A percentile compares a stretch with the other conserved stretches of the same genome.
Conservation (phyloP, 2,888 invertebrate genomes). For the Ligdia adustata region DNA sequence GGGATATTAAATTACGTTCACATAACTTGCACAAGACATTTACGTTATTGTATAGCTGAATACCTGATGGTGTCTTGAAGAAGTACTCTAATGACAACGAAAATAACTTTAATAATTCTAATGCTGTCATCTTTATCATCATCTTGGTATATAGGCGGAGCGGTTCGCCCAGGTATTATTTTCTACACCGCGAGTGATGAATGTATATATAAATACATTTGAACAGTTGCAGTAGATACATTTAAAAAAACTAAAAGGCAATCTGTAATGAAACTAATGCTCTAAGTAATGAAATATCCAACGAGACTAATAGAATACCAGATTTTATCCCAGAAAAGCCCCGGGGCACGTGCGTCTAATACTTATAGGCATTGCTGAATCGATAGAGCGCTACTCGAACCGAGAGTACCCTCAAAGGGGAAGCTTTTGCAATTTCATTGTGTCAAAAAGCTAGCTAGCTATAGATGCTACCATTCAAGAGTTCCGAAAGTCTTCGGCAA, state of each 20-base stretch:
- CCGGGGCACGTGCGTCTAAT: conserved; percentile 23
- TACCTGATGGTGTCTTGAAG: too few relatives aligned
- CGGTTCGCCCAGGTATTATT: too few relatives aligned
- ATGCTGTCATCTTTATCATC: too few relatives aligned
- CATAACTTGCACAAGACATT: conserved; percentile 25
- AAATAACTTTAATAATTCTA: too few relatives aligned
- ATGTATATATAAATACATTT: too few relatives aligned
- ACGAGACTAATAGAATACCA: conserved; percentile 22
- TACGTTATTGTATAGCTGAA: too few relatives aligned
- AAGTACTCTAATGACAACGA: too few relatives aligned
- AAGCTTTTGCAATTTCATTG: conserved; percentile 36
- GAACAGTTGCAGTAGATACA: too few relatives aligned
- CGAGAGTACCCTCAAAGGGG: conserved; percentile 32
- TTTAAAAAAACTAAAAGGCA: too few relatives aligned
- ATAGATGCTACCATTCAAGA: conserved; percentile 17
- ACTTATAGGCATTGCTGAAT: conserved; percentile 33
- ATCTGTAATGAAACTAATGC: too few relatives aligned
- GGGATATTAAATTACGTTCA: conserved; percentile 26
- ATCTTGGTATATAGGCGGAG: too few relatives aligned
- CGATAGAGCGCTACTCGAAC: conserved; percentile 32
- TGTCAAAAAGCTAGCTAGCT: conserved; percentile 1
- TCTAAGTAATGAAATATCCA: conserved; percentile 2
- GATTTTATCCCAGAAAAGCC: conserved; percentile 28
- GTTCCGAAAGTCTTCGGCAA: conserved; percentile 12
- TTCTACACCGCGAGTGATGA: too few relatives aligned